Evolutionary conservation across 2,113 vertebrate species (phyloP).

Genomic region (Anarrhichthys ocellatus): DNA sequence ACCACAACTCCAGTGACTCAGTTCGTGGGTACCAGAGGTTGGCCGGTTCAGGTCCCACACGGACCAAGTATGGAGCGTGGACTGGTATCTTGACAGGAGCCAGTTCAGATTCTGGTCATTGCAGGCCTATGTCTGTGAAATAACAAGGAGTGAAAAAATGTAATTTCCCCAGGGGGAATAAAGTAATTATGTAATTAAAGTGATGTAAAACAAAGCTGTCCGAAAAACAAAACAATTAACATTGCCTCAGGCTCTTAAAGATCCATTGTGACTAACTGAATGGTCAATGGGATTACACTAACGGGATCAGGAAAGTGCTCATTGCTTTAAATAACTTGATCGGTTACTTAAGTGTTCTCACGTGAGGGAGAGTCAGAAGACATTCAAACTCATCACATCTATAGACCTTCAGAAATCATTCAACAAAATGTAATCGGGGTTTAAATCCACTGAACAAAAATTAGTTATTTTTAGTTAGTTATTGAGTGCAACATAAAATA

Average conservation of each 20-base stretch:
- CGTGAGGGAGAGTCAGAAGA: neutral
- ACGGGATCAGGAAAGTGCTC: slow-evolving; percentile 36
- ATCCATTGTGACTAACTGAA: slow-evolving; percentile 25
- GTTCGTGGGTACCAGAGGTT: neutral
- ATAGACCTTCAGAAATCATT: neutral
- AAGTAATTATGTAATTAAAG: slow-evolving; percentile 24
- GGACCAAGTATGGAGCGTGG: neutral
- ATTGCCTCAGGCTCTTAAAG: neutral
- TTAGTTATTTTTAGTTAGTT: neutral
- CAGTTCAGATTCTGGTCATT: neutral
- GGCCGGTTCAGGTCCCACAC: neutral
- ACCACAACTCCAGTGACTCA: neutral
- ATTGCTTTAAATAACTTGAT: slow-evolving; percentile 23
- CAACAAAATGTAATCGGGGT: neutral
- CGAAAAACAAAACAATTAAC: slow-evolving; percentile 13
- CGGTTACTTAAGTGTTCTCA: neutral
- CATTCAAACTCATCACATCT: neutral
- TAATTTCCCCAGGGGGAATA: neutral
- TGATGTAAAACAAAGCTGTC: slow-evolving; percentile 35
- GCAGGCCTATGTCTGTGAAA: neutral
- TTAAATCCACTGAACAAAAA: neutral
- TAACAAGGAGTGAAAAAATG: no score
- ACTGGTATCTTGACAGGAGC: neutral
- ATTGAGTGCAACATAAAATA: neutral
- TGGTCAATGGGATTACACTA: slow-evolving; percentile 48